Conservation (phyloP, 2,888 invertebrate species). For the Drosophila hawaiiensis region DNA sequence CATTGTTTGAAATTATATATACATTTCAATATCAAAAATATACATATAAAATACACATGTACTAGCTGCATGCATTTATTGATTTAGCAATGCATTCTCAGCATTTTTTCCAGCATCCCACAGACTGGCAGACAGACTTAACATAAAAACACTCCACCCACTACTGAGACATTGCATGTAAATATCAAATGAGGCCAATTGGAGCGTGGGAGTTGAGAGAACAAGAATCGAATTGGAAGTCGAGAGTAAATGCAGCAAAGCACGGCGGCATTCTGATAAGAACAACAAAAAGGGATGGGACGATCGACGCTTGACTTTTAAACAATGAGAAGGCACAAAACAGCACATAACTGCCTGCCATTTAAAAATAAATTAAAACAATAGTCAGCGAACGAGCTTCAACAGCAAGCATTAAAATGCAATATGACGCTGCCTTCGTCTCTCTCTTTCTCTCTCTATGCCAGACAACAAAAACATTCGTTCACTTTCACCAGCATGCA, state of each 20-base stretch:
- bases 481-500: conserved; percentile 74
- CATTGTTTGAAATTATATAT: not conserved
- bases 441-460: not conserved
- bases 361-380: conserved; percentile 55
- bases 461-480: conserved; percentile 36
- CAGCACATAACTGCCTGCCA: conserved; percentile 23
- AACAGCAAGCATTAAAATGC: conserved; percentile 51
- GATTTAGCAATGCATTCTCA: not conserved
- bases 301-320: conserved; percentile 18
- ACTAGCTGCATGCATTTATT: not conserved
- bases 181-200: conserved; percentile 18
- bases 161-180: conserved; percentile 6
- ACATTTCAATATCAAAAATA: not conserved
- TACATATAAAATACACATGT: not conserved
- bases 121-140: not conserved
- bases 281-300: not conserved
- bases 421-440: conserved; percentile 27
- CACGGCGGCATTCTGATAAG: conserved; percentile 39
- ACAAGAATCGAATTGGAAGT: conserved; percentile 9
- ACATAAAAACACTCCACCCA: conserved; percentile 4
- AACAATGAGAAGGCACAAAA: conserved; percentile 17
- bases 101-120: conserved; percentile 4
- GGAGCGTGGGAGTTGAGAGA: conserved; percentile 37
- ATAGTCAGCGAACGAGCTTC: conserved; percentile 4
- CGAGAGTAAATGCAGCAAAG: conserved; percentile 13